phyloP scores from a whole-genome alignment of 2,888 invertebrate species.

The Endotricha flammealis region DNA sequence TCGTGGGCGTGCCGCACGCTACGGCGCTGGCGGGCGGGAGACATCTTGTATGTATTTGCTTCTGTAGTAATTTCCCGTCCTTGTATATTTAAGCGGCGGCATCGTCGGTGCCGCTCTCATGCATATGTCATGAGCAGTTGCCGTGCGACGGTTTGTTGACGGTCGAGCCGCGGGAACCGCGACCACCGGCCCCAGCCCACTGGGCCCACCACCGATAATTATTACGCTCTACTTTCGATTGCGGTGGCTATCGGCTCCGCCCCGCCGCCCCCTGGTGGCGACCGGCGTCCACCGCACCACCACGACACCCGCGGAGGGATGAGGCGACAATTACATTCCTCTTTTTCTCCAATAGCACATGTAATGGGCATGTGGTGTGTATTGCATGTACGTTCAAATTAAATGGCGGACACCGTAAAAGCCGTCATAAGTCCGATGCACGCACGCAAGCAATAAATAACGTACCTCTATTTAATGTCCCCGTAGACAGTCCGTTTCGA shows the following conservation, averaged over 20 bases:
- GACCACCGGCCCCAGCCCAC: constrained; percentile 49
- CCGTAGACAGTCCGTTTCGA: constrained; percentile 32
- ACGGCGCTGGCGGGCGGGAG: constrained; percentile 42
- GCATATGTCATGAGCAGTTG: constrained; percentile 78
- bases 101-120: constrained; percentile 65
- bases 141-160: constrained; percentile 75
- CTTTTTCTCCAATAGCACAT: constrained; percentile 48
- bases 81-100: constrained; percentile 71
- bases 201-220: constrained; percentile 60
- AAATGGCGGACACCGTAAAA: constrained; percentile 65
- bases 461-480: constrained; percentile 46
- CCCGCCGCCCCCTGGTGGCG: constrained; percentile 24
- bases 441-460: constrained; percentile 63
- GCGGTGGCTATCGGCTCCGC: constrained; percentile 54
- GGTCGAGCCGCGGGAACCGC: constrained; percentile 66
- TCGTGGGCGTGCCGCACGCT: constrained; percentile 57
- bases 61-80: constrained; percentile 69
- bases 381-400: constrained; percentile 66
- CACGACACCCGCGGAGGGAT: constrained; percentile 44
- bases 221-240: constrained; percentile 70
- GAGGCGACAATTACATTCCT: constrained; percentile 68
- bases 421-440: constrained; percentile 48
- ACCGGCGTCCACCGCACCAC: constrained; percentile 24
- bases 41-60: constrained; percentile 70
- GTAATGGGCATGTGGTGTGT: constrained; percentile 46